Evolutionary conservation across 1,140 invertebrate genomes (phyloP), one percentile per base, ranked within the genome.

Genomic region (Drosophila sp.): DNA sequence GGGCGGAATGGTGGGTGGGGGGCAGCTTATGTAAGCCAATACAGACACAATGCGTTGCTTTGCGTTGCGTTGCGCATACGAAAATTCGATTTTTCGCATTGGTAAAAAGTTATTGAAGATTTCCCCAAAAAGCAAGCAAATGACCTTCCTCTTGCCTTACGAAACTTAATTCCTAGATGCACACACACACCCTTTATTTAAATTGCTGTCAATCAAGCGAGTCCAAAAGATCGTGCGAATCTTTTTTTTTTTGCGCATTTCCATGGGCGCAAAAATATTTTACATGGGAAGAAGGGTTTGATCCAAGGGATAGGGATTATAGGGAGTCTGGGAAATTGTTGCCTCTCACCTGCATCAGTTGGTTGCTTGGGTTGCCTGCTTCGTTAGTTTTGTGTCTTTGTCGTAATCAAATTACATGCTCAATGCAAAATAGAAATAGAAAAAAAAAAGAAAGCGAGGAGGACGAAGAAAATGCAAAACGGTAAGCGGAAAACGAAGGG

Each of bases 21-120:
- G 4, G 77, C 76, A 79, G 79, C 83, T 86, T 87, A 87, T 87
- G 79, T 87, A 87, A 86, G 82, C 82, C 82, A 86, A 85, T 83
- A 85, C 81, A 85, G 78, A 80, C 81, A 84, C 81, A 84, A 82
- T 86, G 78, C 65, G 79, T 38, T 38, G 17, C 17, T 17, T 17
- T 17, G 17, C 17, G 17, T 17, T 38, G 35, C 74, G 60, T 86
- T 85, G 55, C 55, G 55, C 55, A 57, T 60, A 60, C 58, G 8
- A 27, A 41, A 17, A 60, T 60, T n/a, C 32, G n/a, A 11, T 25
- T 38, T 38, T 38, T 38, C 35, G 3, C 6, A 3, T 35, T 17
- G 17, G 17, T 17, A 17, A 17, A 17, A 17, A 17, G 17, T 17
- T 17, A 17, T 17, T 17, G 17, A 17, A 17, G 17, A 17, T 17